Percentiles rank a stretch among this genome's conserved stretches.
Evolutionary conservation across 2,113 vertebrate genomes (phyloP).

Genomic region (Deroptyus accipitrinus): DNA sequence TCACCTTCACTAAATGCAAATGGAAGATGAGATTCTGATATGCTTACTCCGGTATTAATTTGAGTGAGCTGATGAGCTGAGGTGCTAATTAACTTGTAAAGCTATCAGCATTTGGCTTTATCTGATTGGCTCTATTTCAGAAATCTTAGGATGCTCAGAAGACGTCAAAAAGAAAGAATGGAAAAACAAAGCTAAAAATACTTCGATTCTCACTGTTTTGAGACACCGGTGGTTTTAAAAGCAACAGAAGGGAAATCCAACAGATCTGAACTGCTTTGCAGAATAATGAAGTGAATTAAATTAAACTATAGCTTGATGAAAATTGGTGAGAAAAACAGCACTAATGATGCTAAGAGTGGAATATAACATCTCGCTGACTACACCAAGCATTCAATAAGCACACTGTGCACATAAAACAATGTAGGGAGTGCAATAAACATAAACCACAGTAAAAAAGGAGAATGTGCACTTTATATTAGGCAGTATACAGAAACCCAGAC

Average conservation of each 20-base stretch:
- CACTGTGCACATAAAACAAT: slow-evolving; percentile 60
- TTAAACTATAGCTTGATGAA: slow-evolving; percentile 66
- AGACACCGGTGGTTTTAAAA: slow-evolving; percentile 34
- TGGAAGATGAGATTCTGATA: neutral
- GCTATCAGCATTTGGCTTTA: slow-evolving; percentile 12
- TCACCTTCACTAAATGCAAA: slow-evolving; percentile 42
- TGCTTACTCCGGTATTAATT: slow-evolving; percentile 14
- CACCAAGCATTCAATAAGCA: slow-evolving; percentile 23
- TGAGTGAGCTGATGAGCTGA: slow-evolving; percentile 33
- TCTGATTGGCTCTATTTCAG: slow-evolving; percentile 17
- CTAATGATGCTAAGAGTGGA: slow-evolving; percentile 57
- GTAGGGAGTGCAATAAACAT: slow-evolving; percentile 61
- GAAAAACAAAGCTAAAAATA: slow-evolving; percentile 20
- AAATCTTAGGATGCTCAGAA: neutral
- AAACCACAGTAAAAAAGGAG: slow-evolving; percentile 61
- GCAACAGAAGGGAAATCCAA: slow-evolving; percentile 43
- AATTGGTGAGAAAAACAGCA: slow-evolving; percentile 56
- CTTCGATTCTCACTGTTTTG: slow-evolving; percentile 1
- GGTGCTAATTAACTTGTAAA: slow-evolving; percentile 53
- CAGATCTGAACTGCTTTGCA: slow-evolving; percentile 35
- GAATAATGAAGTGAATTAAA: slow-evolving; percentile 69
- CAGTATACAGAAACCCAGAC: neutral
- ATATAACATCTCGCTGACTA: slow-evolving; percentile 44
- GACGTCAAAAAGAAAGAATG: neutral
- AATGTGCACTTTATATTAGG: slow-evolving; percentile 54